Conservation (phyloP, 1,140 invertebrate genomes). For the Zaprionus lachaisei region DNA sequence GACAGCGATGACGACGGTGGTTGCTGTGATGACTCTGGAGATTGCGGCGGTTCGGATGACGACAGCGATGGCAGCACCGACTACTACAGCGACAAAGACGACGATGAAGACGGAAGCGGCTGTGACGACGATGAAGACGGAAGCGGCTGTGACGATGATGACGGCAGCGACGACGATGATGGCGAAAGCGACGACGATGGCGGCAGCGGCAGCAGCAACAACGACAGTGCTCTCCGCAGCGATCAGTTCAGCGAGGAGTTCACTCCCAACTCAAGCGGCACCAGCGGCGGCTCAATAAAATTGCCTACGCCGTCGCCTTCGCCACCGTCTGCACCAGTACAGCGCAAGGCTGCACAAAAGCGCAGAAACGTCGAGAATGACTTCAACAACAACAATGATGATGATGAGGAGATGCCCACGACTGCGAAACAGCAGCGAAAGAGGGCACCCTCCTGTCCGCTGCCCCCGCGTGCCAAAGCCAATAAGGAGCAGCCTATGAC, state of each 20-base stretch:
- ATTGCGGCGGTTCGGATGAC: neutral
- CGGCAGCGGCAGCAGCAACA: neutral
- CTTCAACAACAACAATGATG: slow-evolving; percentile 15
- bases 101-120: neutral
- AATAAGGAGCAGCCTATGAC: neutral
- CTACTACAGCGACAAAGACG: neutral
- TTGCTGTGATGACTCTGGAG: neutral
- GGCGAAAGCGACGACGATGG: too few relatives aligned
- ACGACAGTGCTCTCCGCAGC: neutral
- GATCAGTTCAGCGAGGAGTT: slow-evolving; percentile 38
- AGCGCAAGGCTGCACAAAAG: slow-evolving; percentile 6
- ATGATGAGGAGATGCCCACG: neutral
- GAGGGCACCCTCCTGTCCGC: slow-evolving; percentile 18
- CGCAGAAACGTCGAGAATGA: slow-evolving; percentile 4
- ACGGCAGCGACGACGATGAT: neutral
- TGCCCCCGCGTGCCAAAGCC: neutral
- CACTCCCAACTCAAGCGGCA: neutral
- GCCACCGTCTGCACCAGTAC: neutral
- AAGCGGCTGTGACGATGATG: neutral
- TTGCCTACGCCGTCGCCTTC: neutral
- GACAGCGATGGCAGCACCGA: neutral
- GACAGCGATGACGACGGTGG: neutral
- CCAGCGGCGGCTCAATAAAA: neutral
- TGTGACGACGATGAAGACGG: neutral
- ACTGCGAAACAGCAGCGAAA: slow-evolving; percentile 21